Conservation (phyloP, 2,888 invertebrate genomes). For the Hydrotaea cyrtoneurina region DNA sequence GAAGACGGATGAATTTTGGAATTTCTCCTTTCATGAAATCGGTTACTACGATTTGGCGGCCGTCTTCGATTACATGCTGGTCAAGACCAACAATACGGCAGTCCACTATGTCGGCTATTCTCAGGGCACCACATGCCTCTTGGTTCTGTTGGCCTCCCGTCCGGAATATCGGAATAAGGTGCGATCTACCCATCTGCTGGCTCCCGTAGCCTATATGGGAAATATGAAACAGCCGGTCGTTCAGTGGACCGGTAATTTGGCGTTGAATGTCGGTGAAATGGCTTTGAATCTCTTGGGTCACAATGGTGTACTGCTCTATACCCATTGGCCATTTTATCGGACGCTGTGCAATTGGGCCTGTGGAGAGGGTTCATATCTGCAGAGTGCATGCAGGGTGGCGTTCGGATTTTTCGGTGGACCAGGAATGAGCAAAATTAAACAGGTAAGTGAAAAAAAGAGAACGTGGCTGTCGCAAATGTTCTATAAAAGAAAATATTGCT, state of each 20-base stretch:
- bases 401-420: conserved; percentile 80
- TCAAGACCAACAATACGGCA: conserved; percentile 36
- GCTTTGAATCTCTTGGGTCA: conserved; percentile 60
- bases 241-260: neutral
- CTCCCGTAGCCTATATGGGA: conserved; percentile 85
- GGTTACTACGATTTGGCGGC: conserved; percentile 92
- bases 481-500: too few species aligned
- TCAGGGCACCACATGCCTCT: conserved; percentile 90
- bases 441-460: neutral
- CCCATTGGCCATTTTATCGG: conserved; percentile 78
- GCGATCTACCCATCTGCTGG: conserved; percentile 84
- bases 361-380: conserved; percentile 79
- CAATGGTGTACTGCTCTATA: conserved; percentile 83
- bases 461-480: too few species aligned
- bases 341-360: conserved; percentile 81
- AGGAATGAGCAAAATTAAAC: conserved; percentile 50
- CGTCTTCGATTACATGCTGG: conserved; percentile 85
- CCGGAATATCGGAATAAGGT: conserved; percentile 85
- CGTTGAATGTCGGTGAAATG: conserved; percentile 14
- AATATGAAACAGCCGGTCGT: conserved; percentile 79
- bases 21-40: conserved; percentile 91
- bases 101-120: conserved; percentile 91
- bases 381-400: conserved; percentile 53
- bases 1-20: conserved; percentile 69
- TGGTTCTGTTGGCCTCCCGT: conserved; percentile 84